phyloP scores from a whole-genome alignment of 2,797 vertebrate species.

The Diplodus puntazzo region DNA sequence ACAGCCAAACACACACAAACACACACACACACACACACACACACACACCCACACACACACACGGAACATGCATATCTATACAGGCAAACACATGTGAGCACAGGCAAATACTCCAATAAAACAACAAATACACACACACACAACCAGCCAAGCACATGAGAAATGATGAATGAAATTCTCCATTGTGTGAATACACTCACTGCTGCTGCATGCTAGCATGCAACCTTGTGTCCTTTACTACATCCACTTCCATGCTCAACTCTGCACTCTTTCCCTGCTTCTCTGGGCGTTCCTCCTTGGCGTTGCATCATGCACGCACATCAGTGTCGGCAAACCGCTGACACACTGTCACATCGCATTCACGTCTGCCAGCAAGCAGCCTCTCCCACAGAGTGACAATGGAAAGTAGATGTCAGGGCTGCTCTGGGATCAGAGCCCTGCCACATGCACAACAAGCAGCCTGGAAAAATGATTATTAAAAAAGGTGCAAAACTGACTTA shows the following conservation, averaged over 20 bases:
- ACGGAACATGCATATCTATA: constrained; percentile 11
- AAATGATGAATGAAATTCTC: constrained; percentile 65
- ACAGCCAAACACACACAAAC: constrained; percentile 32
- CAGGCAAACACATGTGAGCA: not conserved
- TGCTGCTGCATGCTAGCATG: constrained; percentile 13
- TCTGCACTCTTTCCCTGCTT: constrained; percentile 23
- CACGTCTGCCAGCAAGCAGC: constrained; percentile 60
- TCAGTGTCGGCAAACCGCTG: constrained; percentile 77
- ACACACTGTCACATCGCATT: constrained; percentile 80
- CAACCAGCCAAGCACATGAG: constrained; percentile 31
- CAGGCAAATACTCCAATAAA: constrained; percentile 3
- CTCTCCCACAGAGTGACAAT: constrained; percentile 67
- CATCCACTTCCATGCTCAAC: constrained; percentile 42
- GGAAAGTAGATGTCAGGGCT: constrained; percentile 57
- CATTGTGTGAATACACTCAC: constrained; percentile 30
- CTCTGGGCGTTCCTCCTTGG: constrained; percentile 72
- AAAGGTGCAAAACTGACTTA: constrained; percentile 72
- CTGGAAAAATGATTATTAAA: constrained; percentile 18
- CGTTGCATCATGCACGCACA: constrained; percentile 74
- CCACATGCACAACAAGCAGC: constrained; percentile 25
- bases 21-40: constrained; percentile 29
- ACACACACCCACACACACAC: constrained; percentile 37
- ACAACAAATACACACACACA: constrained; percentile 1
- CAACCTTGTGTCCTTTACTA: constrained; percentile 42
- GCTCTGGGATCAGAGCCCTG: constrained; percentile 38